Conservation (phyloP, 2,113 vertebrate genomes). For the Todiramphus chloris region DNA sequence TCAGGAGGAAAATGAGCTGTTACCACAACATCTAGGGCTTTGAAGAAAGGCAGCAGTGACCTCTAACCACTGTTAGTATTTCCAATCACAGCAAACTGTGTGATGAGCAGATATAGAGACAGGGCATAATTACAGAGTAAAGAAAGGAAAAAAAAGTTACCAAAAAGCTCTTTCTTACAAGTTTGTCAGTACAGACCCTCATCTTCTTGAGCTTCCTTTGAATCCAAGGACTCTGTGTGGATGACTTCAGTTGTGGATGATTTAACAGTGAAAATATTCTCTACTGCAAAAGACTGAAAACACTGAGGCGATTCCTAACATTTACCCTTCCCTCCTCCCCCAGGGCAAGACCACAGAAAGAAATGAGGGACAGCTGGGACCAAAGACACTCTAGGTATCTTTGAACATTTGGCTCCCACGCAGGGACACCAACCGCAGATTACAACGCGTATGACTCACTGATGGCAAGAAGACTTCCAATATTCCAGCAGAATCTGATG, state of each 20-base stretch:
- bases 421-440: not conserved
- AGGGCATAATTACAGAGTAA: not conserved
- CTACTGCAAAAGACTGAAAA: not conserved
- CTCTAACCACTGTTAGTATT: not conserved
- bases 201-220: not conserved
- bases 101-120: not conserved
- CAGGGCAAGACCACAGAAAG: constrained; percentile 28
- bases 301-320: constrained; percentile 3
- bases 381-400: not conserved
- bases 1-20: not conserved
- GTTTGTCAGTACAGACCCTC: not conserved
- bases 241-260: not conserved
- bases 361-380: constrained; percentile 13
- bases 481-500: not conserved
- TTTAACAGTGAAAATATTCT: constrained; percentile 4
- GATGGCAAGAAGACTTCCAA: not conserved
- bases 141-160: not conserved
- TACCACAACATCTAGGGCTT: not conserved
- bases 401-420: constrained; percentile 51
- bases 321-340: not conserved
- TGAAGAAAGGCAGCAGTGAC: not conserved
- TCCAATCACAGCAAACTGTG: not conserved
- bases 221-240: not conserved
- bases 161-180: not conserved
- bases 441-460: not conserved